Base-by-base conservation (phyloP, 2,888 invertebrate species). In the Sesia apiformis region DNA sequence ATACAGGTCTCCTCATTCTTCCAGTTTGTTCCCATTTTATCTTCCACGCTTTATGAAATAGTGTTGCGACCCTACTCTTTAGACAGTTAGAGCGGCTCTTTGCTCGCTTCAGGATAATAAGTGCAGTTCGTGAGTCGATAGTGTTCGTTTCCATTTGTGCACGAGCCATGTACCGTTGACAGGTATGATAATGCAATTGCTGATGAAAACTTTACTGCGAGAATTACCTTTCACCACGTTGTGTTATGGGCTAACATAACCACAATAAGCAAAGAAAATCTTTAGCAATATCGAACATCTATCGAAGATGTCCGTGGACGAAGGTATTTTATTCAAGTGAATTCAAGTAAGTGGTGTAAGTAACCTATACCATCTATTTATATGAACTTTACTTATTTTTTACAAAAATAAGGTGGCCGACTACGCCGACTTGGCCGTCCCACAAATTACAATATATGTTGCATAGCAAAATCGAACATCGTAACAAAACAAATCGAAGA, bases 91-190 rank as follows among this genome's bases (percentile, higher is more conserved):
- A 63, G 38, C 50, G 59, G 62, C 64, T 70, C 65, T 69, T 67
- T 66, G 63, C 66, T 64, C 55, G 61, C 58, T 66, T 58, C 62
- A 59, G 71, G 70, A 72, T 73, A 72, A 70, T 74, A 67, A 75
- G 69, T 68, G 70, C 62, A 53, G 65, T 59, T 78, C 78, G 73
- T 76, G 76, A 73, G 68, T 61, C 63, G 63, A 55, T 58, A 53
- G 66, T 57, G 66, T 59, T 61, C 58, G 74, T 76, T 78, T 76
- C 74, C 78, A 75, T 74, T 73, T 64, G 60, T 59, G 61, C 63
- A 71, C 66, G 66, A 62, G 57, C 57, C 63, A 53, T 60, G 56
- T 57, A 58, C 51, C 59, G 54, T 58, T 58, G 58, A 58, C 58
- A 58, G 56, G 49, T 51, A 40, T 49, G 58, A 58, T 58, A 56